Base-by-base conservation (phyloP, 2,888 invertebrate species). In the Amitus sp. region DNA sequence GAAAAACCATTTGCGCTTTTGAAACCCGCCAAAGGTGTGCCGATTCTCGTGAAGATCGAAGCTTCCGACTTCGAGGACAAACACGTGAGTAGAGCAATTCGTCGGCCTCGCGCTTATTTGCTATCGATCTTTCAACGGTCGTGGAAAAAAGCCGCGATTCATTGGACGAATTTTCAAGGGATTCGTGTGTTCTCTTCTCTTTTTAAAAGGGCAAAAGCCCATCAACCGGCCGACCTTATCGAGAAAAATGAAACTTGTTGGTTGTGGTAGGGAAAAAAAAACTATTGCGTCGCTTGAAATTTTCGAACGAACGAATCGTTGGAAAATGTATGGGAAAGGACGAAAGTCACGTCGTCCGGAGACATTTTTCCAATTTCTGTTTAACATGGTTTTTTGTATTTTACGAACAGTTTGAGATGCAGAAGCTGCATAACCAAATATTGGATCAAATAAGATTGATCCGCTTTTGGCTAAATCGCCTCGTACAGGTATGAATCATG, bases 1-100 rank as follows among this genome's bases (percentile, higher is more conserved):
- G 88, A 90, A 76, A 89, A 88, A 0, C 90, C 91, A 0, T 91
- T 91, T 73, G 91, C 90, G 0, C 82, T 91, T 46, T 80, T 90
- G 47, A 88, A 89, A 67, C 89, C 90, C 10, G 85, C 87, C 37
- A 86, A 86, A 67, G 88, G 89, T 7, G 85, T 87, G 53, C 89
- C 90, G 0, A 88, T 90, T 1, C 80, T 91, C 43, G 90, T 91
- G 10, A 88, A 90, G 71, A 88, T 91, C 1, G 70, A 75, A 2
- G 61, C 75, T 2, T 74, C 73, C 43, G 61, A 27, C 30, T 12
- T 7, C 23, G 73, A 71, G 33, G 68, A 66, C 53, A 85, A 85
- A 70, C 85, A 80, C 72, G 84, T 82, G 77, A 80, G 58, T 58
- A 20, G 12, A 46, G 33, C 37, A 60, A 43, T 13, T 43, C 27